Base-by-base conservation (phyloP, 2,113 vertebrate species). In the Ciconia stormi region DNA sequence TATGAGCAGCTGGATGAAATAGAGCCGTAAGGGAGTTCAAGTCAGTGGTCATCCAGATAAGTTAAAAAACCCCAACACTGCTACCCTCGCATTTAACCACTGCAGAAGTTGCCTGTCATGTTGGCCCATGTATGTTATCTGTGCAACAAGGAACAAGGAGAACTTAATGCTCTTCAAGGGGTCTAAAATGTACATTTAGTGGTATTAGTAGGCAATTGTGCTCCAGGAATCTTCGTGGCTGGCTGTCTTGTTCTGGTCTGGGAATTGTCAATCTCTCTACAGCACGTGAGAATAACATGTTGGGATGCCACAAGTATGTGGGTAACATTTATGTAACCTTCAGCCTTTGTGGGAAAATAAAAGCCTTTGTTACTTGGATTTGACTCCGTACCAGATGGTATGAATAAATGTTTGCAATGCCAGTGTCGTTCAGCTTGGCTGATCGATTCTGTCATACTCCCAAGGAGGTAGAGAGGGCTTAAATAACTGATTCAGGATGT, bases 331-430 rank as follows among this genome's bases (percentile, higher is more conserved):
- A 52, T 59, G 71, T 86, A 94, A 85, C 79, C 82, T 90, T 93
- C 79, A 97, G 95, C 95, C 91, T 93, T 96, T 96, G 96, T 96
- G 96, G 95, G 95, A 97, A 97, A 98, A 97, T 96, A 96, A 97
- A 97, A 92, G 92, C 90, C 86, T 96, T 98, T 97, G 94, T 97
- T 97, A 89, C 86, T 97, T 96, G 96, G 92, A 95, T 88, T 87
- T 97, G 95, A 97, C 93, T 97, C 72, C 55, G 40, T 53, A 96
- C 91, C 97, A 97, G 96, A 98, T 95, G 96, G 96, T 97, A 96
- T 94, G 95, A 96, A 96, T 96, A 97, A 98, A 96, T 94, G 93
- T 80, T 87, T 96, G 94, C 82, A 92, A 95, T 96, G 95, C 95
- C 93, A 97, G 87, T 81, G 95, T 47, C 96, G 91, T 92, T 96